Percentiles rank a stretch among this genome's conserved stretches.
Conservation (phyloP, 2,888 invertebrate species). For the Orthosia gracilis region DNA sequence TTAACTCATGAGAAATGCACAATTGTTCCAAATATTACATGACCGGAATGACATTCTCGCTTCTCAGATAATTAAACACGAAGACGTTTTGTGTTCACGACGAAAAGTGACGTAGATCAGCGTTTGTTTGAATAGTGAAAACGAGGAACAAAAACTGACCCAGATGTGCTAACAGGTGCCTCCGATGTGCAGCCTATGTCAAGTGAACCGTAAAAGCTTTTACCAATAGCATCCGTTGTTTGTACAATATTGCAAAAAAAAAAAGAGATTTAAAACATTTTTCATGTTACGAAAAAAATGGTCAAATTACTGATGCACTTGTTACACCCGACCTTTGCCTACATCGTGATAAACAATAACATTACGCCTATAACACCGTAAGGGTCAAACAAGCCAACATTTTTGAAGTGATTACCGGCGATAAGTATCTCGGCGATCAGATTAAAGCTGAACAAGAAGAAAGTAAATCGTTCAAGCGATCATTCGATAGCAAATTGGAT, state of each 20-base stretch:
- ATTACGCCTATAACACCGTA: constrained; percentile 52
- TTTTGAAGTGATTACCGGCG: constrained; percentile 60
- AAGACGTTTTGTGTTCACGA: constrained; percentile 68
- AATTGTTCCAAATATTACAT: constrained; percentile 64
- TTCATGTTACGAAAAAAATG: neutral
- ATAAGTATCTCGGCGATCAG: constrained; percentile 67
- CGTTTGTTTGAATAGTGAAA: constrained; percentile 85
- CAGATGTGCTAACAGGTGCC: constrained; percentile 82
- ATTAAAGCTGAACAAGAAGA: constrained; percentile 72
- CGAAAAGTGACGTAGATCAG: constrained; percentile 68
- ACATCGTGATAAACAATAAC: constrained; percentile 49
- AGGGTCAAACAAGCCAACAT: constrained; percentile 63
- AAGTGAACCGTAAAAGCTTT: constrained; percentile 79
- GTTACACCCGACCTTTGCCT: constrained; percentile 47
- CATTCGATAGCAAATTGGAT: constrained; percentile 66
- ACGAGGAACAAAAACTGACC: constrained; percentile 82
- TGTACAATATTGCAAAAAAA: constrained; percentile 57
- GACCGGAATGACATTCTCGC: constrained; percentile 64
- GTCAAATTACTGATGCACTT: constrained; percentile 20
- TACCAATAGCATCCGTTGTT: constrained; percentile 66
- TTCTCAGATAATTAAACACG: constrained; percentile 73
- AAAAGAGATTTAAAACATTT: neutral
- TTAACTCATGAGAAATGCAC: constrained; percentile 65
- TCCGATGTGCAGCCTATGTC: constrained; percentile 72
- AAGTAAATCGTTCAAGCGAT: constrained; percentile 76